Evolutionary conservation across 2,797 vertebrate species (phyloP), one percentile per base, ranked within the genome.

Genomic region (Ptychadena robeensis): DNA sequence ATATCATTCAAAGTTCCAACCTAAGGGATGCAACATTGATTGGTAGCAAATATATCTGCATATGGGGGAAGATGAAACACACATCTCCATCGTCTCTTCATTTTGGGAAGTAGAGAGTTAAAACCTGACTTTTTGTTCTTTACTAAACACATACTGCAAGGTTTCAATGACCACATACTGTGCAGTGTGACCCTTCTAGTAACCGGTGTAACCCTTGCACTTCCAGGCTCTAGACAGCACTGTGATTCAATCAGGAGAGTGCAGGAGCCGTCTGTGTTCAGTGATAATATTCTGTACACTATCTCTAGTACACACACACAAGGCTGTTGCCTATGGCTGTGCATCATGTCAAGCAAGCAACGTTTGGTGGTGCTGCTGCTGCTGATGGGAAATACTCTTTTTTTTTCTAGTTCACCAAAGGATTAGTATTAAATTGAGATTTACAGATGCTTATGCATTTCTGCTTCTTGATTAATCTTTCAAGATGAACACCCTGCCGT

Each of bases 401-500:
- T 79, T 80, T 85, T 85, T 87, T 81, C 44, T 73, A 64, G 70
- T 85, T 87, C 66, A 79, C 53, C 40, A 7, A 38, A 74, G 53
- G 87, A 86, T 88, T 87, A 89, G 85, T 87, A 89, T 86, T 83
- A 88, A 85, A 88, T 44, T 37, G 75, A 87, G 86, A 77, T 87
- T 86, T 87, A 66, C 6, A 0, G 74, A 66, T 87, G 86, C 66
- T 88, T 89, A 73, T 91, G 81, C 79, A 87, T 89, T 88, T 85
- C 72, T 69, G 83, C 82, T 40, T 88, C 82, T 88, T 86, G 77
- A 86, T 89, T 89, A 88, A 89, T 90, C 83, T 89, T 86, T 86
- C 78, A 87, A 87, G 83, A 90, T 85, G 86, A 91, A 85, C 64
- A 68, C 76, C 64, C 31, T 22, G 64, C 82, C 89, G 87, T 85